Evolutionary conservation across 2,797 vertebrate genomes (phyloP).

Genomic region (Sebastiscus albofasciatus): DNA sequence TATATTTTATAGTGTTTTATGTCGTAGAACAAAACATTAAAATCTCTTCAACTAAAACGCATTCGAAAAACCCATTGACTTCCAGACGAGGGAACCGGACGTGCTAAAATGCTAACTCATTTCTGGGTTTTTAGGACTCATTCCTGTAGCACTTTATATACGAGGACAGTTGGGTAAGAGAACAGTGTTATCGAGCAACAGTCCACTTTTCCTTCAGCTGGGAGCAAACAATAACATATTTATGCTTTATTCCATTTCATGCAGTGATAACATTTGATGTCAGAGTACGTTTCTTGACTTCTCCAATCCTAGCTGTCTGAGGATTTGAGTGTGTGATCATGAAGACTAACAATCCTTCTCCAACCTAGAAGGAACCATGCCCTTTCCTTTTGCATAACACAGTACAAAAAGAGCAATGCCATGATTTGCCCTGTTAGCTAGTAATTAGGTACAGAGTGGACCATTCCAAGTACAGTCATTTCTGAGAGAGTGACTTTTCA

Average conservation of each 20-base stretch:
- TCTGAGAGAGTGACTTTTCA: conserved; percentile 26
- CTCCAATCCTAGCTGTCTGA: background rate
- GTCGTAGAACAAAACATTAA: too few species aligned
- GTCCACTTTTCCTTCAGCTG: background rate
- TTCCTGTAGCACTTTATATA: background rate
- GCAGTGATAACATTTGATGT: background rate
- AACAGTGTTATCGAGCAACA: background rate
- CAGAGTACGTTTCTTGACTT: background rate
- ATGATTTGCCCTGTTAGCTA: background rate
- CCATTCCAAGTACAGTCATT: conserved; percentile 10
- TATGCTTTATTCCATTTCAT: background rate
- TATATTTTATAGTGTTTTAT: too few species aligned
- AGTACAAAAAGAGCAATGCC: background rate
- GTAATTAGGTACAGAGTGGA: background rate
- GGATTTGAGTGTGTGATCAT: background rate
- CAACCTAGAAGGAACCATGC: background rate
- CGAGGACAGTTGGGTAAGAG: background rate
- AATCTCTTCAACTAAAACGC: too few species aligned
- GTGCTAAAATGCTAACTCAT: too few species aligned
- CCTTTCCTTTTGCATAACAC: background rate
- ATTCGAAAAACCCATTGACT: too few species aligned
- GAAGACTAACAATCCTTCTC: background rate
- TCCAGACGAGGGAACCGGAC: too few species aligned
- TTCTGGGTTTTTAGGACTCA: too few species aligned
- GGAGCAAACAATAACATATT: background rate